phyloP scores from a whole-genome alignment of 2,113 vertebrate genomes.

The Ptilonorhynchus violaceus region DNA sequence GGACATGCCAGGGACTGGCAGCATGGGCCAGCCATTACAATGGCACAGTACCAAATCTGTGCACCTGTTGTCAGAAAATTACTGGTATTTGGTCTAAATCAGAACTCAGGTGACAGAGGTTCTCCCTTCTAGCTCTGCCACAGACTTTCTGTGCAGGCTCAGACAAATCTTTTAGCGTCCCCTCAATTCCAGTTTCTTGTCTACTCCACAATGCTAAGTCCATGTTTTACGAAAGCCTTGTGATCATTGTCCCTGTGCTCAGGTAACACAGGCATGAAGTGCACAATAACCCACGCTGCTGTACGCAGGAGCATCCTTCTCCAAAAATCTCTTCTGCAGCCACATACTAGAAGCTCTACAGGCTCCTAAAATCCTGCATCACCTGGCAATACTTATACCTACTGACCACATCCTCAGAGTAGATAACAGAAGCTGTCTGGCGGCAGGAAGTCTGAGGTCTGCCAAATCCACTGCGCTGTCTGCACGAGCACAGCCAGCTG shows the following conservation, averaged over 20 bases:
- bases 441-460: background rate
- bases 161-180: background rate
- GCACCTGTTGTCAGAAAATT: background rate
- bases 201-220: background rate
- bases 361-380: background rate
- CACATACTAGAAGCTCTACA: background rate
- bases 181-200: background rate
- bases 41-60: rapidly evolving
- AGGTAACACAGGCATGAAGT: background rate
- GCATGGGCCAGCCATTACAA: background rate
- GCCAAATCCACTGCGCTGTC: no score
- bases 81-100: background rate
- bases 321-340: background rate
- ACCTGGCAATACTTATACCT: background rate
- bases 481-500: background rate
- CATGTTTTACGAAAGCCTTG: background rate
- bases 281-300: background rate
- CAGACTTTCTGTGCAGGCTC: background rate
- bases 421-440: background rate
- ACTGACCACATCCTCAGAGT: background rate
- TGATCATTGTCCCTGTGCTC: background rate
- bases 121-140: background rate
- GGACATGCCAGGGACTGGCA: background rate
- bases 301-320: background rate
- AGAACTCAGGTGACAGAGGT: background rate